These are phyloP conservation scores for Troglohyphantes excavatus DNA, from an alignment of 2,888 invertebrate genomes.

Conservation along the genomic window DNA sequence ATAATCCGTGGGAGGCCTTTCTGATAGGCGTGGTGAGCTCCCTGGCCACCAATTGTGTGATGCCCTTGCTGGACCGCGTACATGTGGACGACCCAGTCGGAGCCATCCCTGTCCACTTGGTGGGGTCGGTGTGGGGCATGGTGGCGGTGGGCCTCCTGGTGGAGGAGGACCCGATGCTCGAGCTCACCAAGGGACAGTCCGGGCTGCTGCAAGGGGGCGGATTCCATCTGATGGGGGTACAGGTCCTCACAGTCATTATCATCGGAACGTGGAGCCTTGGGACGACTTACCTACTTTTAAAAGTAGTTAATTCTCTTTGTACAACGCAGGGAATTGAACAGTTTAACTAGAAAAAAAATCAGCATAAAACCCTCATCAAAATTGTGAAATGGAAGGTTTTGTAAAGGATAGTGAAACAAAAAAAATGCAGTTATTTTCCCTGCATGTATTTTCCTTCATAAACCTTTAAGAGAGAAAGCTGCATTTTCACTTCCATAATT, in stretches of 20 bases:
- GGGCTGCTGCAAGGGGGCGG: conserved; percentile 83
- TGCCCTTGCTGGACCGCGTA: conserved; percentile 89
- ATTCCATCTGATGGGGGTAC: conserved; percentile 93
- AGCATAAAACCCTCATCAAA: no score
- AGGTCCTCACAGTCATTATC: conserved; percentile 88
- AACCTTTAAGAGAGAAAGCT: no score
- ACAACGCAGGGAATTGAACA: no score
- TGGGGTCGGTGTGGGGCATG: conserved; percentile 80
- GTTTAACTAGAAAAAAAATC: no score
- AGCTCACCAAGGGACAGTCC: conserved; percentile 86
- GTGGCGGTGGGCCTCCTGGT: conserved; percentile 78
- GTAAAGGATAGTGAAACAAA: background rate
- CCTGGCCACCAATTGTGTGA: conserved; percentile 87
- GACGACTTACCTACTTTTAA: conserved; percentile 84
- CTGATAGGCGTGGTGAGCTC: conserved; percentile 91
- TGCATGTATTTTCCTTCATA: no score
- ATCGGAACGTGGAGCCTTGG: conserved; percentile 89
- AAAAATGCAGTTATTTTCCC: background rate
- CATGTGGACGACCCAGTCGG: conserved; percentile 95
- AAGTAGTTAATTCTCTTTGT: conserved; percentile 80
- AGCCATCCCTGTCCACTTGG: conserved; percentile 93
- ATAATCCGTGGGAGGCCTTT: conserved; percentile 92
- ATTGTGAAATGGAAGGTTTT: no score
- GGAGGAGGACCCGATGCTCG: conserved; percentile 70
- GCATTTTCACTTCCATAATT: no score